These are phyloP conservation scores for Hyaena hyaena DNA, from an alignment of 2,113 vertebrate genomes.

Conservation along the genomic window DNA sequence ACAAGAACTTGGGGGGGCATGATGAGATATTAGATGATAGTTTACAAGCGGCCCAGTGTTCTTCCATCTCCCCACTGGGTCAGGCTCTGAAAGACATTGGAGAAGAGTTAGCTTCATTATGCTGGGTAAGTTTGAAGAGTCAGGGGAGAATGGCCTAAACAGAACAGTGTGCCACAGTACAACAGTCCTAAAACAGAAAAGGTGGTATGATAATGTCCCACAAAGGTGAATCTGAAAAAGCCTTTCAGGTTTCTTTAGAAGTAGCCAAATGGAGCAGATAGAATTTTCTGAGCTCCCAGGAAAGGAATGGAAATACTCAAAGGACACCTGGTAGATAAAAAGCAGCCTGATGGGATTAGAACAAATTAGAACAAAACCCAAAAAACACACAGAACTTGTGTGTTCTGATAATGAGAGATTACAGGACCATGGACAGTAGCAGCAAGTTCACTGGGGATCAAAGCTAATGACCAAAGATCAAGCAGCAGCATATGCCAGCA, in stretches of 20 bases:
- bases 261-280: neutral
- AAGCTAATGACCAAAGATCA: neutral
- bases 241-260: neutral
- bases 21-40: neutral
- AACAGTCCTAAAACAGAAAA: neutral
- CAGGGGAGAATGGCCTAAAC: too few relatives aligned
- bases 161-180: neutral
- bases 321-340: neutral
- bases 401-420: neutral
- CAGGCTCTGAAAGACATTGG: neutral
- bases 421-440: neutral
- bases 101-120: neutral
- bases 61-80: neutral
- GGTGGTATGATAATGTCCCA: rapidly evolving
- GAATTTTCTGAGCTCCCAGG: neutral
- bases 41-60: neutral
- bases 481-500: too few relatives aligned
- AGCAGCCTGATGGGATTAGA: neutral
- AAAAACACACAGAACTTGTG: too few relatives aligned
- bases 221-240: neutral
- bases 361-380: too few relatives aligned
- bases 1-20: neutral
- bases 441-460: neutral
- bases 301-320: neutral
- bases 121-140: neutral